Percentiles rank a stretch among this genome's conserved stretches.
Conservation (phyloP, 1,140 invertebrate genomes). For the Drosophila melanica region DNA sequence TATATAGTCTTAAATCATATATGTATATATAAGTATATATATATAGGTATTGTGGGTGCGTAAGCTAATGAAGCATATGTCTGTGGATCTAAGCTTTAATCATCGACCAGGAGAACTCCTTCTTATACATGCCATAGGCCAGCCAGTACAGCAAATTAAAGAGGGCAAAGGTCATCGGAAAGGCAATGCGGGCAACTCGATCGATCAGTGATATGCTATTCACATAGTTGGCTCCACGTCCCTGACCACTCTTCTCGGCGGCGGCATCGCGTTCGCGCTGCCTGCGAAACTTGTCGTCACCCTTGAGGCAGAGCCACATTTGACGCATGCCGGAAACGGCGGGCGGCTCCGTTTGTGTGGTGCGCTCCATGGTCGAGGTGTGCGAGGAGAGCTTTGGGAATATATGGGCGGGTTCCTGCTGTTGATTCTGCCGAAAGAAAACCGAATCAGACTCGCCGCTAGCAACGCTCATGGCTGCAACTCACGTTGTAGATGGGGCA, state of each 20-base stretch:
- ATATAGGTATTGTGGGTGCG: not conserved
- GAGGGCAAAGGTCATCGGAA: slow-evolving; percentile 93
- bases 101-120: slow-evolving; percentile 78
- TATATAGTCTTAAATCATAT: too few species aligned
- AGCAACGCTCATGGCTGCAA: not conserved
- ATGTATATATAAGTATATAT: not conserved
- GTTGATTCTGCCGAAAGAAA: slow-evolving; percentile 9
- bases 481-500: slow-evolving; percentile 87
- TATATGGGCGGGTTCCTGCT: slow-evolving; percentile 84
- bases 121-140: slow-evolving; percentile 80
- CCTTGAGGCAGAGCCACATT: slow-evolving; percentile 91
- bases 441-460: not conserved
- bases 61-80: too few species aligned
- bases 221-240: slow-evolving; percentile 86
- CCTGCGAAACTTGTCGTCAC: slow-evolving; percentile 90
- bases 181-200: slow-evolving; percentile 91
- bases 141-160: slow-evolving; percentile 96
- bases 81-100: slow-evolving; percentile 51
- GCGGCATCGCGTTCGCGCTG: slow-evolving; percentile 90
- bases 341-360: slow-evolving; percentile 90
- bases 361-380: slow-evolving; percentile 88
- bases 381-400: slow-evolving; percentile 70
- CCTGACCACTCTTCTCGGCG: slow-evolving; percentile 76
- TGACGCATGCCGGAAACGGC: slow-evolving; percentile 90
- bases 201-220: slow-evolving; percentile 96